Percentiles rank a stretch among this genome's conserved stretches.
Evolutionary conservation across 2,113 vertebrate genomes (phyloP).

Genomic region (Onychostruthus taczanowskii): DNA sequence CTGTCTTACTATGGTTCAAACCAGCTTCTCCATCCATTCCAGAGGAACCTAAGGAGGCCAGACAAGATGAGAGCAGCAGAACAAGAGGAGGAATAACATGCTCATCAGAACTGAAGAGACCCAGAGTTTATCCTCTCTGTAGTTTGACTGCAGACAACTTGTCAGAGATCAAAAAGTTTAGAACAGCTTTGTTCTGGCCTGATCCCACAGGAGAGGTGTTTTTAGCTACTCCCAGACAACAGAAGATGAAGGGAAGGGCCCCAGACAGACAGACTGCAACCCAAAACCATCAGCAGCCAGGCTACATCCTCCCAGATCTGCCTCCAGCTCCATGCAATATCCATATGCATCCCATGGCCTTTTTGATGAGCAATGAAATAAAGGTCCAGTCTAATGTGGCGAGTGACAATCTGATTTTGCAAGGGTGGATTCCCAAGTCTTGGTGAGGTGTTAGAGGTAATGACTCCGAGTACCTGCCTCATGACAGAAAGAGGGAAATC

Average conservation of each 20-base stretch:
- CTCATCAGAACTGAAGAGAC: neutral
- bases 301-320: neutral
- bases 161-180: neutral
- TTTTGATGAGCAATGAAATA: neutral
- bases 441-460: neutral
- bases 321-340: neutral
- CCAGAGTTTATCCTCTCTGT: neutral
- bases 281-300: neutral
- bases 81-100: neutral
- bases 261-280: neutral
- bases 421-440: neutral
- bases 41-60: neutral
- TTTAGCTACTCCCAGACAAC: neutral
- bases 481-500: neutral
- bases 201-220: neutral
- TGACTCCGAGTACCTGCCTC: neutral
- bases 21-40: neutral
- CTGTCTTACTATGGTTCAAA: neutral
- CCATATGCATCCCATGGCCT: accelerated
- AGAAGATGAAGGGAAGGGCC: neutral
- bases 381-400: neutral
- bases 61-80: neutral
- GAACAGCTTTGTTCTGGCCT: neutral
- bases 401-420: neutral
- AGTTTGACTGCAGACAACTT: neutral